Percentiles rank a stretch among this genome's conserved stretches.
phyloP scores from a whole-genome alignment of 2,797 vertebrate genomes.

The Luscinia megarhynchos region DNA sequence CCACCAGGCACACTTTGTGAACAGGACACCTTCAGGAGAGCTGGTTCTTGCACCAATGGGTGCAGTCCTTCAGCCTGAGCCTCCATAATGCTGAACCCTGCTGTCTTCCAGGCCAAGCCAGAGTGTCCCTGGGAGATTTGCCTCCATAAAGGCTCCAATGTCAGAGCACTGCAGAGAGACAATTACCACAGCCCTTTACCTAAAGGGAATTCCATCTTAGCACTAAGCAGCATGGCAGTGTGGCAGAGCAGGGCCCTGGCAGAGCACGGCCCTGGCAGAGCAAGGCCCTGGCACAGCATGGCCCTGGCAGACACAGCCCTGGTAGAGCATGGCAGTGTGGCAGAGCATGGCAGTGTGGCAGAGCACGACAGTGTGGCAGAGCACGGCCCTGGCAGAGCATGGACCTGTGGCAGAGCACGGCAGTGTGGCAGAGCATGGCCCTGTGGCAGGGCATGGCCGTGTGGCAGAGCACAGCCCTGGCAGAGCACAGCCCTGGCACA shows the following conservation, averaged over 20 bases:
- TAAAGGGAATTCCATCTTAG: slow-evolving; percentile 22
- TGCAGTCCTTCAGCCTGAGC: background rate
- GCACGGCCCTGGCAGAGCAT: too few species aligned
- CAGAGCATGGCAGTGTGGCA: too few species aligned
- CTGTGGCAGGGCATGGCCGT: too few species aligned
- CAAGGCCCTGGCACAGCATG: too few species aligned
- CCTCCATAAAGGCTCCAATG: background rate
- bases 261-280: background rate
- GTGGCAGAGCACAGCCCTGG: too few species aligned
- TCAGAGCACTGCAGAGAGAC: background rate
- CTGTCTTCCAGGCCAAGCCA: background rate
- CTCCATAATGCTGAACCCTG: background rate
- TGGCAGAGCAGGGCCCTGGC: background rate
- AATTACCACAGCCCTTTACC: slow-evolving; percentile 14
- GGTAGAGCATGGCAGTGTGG: too few species aligned
- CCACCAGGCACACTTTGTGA: background rate
- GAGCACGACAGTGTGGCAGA: too few species aligned
- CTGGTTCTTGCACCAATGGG: background rate
- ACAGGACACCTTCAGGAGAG: background rate
- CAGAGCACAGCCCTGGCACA: too few species aligned
- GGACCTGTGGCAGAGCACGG: too few species aligned
- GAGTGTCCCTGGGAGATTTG: background rate
- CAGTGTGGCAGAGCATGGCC: too few species aligned
- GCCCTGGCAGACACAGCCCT: too few species aligned
- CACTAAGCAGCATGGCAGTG: background rate